phyloP scores from a whole-genome alignment of 2,113 vertebrate genomes.

The Ictalurus furcatus region DNA sequence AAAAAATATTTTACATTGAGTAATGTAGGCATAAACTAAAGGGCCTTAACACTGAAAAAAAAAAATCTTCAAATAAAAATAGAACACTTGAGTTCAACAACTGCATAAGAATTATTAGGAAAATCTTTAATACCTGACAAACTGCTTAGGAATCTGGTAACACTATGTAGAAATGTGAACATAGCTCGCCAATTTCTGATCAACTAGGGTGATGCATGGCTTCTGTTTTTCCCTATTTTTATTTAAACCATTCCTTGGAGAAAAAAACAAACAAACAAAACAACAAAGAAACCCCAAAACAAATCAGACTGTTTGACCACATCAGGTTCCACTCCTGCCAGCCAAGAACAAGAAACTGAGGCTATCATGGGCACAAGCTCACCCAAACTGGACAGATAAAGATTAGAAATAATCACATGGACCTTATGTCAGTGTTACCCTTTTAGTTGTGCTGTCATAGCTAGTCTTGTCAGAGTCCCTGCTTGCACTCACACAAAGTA shows the following conservation, averaged over 20 bases:
- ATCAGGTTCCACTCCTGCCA: background rate
- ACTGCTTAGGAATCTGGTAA: background rate
- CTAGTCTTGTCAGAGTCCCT: too few relatives aligned
- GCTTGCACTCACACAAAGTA: too few relatives aligned
- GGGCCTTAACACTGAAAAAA: background rate
- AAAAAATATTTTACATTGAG: background rate
- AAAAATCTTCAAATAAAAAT: background rate
- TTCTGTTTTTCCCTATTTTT: background rate
- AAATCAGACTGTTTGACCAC: background rate
- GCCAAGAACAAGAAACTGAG: background rate
- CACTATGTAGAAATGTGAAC: background rate
- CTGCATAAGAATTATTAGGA: background rate
- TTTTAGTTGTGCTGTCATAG: too few relatives aligned
- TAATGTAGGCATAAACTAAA: background rate
- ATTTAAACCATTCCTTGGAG: background rate
- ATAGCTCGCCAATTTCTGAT: background rate
- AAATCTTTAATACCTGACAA: background rate
- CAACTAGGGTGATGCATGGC: background rate
- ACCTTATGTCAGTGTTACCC: too few relatives aligned
- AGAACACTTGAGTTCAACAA: background rate
- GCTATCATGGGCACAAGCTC: background rate
- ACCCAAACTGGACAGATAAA: background rate
- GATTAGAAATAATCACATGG: background rate
- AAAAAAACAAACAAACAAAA: background rate
- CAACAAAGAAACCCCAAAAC: background rate